Evolutionary conservation across 2,113 vertebrate genomes (phyloP), one percentile per base, ranked within the genome.

Genomic region (Etia nguti): DNA sequence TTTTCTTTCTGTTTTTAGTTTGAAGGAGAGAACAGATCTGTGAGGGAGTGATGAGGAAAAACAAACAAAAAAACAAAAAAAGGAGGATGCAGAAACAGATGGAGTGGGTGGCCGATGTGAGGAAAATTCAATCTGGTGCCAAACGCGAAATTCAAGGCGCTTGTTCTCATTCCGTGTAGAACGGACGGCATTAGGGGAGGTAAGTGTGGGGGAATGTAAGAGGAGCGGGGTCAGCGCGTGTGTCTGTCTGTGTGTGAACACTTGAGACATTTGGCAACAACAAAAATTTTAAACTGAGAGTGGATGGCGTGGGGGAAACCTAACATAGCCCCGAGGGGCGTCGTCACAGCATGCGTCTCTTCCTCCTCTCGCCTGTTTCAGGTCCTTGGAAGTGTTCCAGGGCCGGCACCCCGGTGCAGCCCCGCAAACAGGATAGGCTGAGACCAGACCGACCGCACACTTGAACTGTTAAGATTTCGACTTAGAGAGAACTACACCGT

Each of bases 81-180:
- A 62, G 11, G 83, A 88, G 68, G 55, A 62, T 34, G 60, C 26
- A 81, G 82, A 62, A 85, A 22, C 22, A 22, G 55, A 75, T 59
- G 59, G 83, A 88, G 86, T 89, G 90, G 65, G 77, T 88, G 93
- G 88, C 89, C 86, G 79, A 82, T 24, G 26, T 8, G 77, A 87
- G 79, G 68, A 52, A 46, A 87, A 87, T 31, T 4, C 86, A 88
- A 89, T 91, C 88, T 83, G 91, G 95, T 96, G 95, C 95, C 96
- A 96, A 96, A 95, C 86, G 57, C 10, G 52, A 93, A 95, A 92
- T 95, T 94, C 90, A 92, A 92, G 93, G 92, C 90, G 82, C 94
- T 93, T 80, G 91, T 91, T 90, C 92, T 93, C 89, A 83, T 90
- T 94, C 86, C 26, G 57, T 54, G 73, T 91, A 41, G 88, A 89